Evolutionary conservation across 1,140 invertebrate species (phyloP), one percentile per base, ranked within the genome.

Genomic region (Subanguina moxae): DNA sequence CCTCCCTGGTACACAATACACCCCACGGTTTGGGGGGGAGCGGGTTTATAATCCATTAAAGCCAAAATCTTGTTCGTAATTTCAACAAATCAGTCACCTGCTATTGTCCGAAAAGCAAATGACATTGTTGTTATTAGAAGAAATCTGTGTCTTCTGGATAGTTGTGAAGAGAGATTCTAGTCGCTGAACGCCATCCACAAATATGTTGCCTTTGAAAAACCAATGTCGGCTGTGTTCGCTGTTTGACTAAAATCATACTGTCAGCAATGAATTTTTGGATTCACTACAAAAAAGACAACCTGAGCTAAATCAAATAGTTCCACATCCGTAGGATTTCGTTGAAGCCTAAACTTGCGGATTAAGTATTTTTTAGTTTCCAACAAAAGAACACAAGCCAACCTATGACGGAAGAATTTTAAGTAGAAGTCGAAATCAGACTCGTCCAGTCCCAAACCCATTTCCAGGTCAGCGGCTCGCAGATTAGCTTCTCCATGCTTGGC

Each of bases 251-350:
- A 52, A 52, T 7, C 15, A 19, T 52, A 21, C 23, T 25, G 48
- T n/a, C n/a, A n/a, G n/a, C n/a, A n/a, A n/a, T n/a, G n/a, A n/a
- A n/a, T n/a, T n/a, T n/a, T n/a, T n/a, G n/a, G n/a, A n/a, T n/a
- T n/a, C n/a, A n/a, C n/a, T n/a, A n/a, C n/a, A n/a, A n/a, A n/a
- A n/a, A n/a, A n/a, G n/a, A n/a, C 8, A 15, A 52, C 48, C 48
- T 98, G 94, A n/a, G 94, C 94, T 59, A 97, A 87, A 86, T 97
- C 94, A 86, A 97, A 96, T 76, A 94, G 90, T 84, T 98, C 94
- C 0, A 97, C 93, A 83, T 90, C 95, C 0, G 94, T 97, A 17
- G 94, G 94, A 86, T 97, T 94, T 56, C 93, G 86, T 38, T 38
- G 32, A 38, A 38, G 32, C 71, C 90, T 89, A 0, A 94, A 84